phyloP scores from a whole-genome alignment of 2,113 vertebrate species.

The Pluvianellus socialis region DNA sequence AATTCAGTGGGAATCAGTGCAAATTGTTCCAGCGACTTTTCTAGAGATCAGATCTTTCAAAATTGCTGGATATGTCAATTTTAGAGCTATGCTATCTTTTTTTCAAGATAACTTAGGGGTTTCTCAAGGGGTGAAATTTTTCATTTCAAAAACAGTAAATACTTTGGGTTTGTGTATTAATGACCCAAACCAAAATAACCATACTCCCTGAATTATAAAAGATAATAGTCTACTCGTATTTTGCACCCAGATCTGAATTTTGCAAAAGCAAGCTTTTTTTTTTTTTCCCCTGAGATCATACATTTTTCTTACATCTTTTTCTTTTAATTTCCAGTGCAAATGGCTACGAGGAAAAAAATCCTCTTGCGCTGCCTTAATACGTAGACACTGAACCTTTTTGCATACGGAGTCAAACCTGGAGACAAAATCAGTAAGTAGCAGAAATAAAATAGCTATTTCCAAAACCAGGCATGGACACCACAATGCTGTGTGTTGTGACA shows the following conservation, averaged over 20 bases:
- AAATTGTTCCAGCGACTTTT: not conserved
- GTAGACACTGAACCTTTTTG: not conserved
- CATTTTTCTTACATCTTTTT: not conserved
- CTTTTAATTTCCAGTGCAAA: not conserved
- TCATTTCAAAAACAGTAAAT: not conserved
- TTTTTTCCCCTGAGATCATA: not conserved
- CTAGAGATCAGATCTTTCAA: not conserved
- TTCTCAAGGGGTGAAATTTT: not conserved
- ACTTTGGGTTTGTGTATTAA: not conserved
- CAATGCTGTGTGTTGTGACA: not conserved
- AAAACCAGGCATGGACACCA: not conserved
- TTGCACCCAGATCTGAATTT: not conserved
- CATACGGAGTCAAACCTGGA: not conserved
- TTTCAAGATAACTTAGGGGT: not conserved
- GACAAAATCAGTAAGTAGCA: not conserved
- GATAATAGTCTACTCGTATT: not conserved
- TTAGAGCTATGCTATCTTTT: not conserved
- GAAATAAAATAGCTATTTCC: not conserved
- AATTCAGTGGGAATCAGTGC: not conserved
- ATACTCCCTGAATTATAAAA: not conserved
- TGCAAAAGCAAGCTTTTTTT: not conserved
- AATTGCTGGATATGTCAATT: not conserved
- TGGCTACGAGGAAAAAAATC: not conserved
- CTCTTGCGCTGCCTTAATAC: not conserved
- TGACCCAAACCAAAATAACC: not conserved